Evolutionary conservation across 92 coral and sea anemone genomes (phyloP).

Genomic region (Scolanthus callimorphus): DNA sequence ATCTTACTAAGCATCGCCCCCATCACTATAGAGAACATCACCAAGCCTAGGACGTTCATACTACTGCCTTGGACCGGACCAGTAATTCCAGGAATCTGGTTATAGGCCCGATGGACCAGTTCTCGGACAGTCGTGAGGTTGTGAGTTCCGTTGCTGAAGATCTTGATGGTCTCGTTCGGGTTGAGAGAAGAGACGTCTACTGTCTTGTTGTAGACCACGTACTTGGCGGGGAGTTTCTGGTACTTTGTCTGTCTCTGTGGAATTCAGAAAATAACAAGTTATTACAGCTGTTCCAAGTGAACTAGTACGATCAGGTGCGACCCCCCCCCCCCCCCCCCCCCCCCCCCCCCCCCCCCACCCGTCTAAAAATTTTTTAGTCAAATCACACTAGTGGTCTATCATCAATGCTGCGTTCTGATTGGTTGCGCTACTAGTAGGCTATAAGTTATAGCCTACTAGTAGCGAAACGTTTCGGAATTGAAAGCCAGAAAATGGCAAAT

Average conservation of each 20-base stretch:
- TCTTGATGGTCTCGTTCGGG: slow-evolving; percentile 9
- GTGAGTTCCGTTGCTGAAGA: slow-evolving; percentile 34
- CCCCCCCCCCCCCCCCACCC: no score
- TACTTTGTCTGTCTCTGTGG: slow-evolving; percentile 27
- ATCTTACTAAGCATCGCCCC: slow-evolving; percentile 63
- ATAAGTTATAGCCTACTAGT: no score
- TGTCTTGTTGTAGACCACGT: slow-evolving; percentile 31
- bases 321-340: no score
- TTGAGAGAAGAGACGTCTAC: slow-evolving; percentile 3
- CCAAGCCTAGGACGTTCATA: slow-evolving; percentile 65
- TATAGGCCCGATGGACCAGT: slow-evolving; percentile 24
- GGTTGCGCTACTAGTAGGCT: no score
- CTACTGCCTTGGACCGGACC: slow-evolving; percentile 21
- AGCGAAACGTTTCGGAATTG: no score
- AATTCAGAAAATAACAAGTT: neutral
- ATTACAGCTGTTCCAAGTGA: neutral
- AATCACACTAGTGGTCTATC: no score
- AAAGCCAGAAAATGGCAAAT: no score
- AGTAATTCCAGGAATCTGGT: slow-evolving; percentile 25
- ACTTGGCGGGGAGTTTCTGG: slow-evolving; percentile 12
- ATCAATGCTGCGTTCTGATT: no score
- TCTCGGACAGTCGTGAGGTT: slow-evolving; percentile 27
- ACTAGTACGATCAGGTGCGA: no score
- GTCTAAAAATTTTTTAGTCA: no score
- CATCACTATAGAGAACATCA: slow-evolving; percentile 58